A percentile compares a stretch with the other conserved stretches of the same genome.
Evolutionary conservation across 2,797 vertebrate genomes (phyloP).

Genomic region (Acrocephalus scirpaceus): DNA sequence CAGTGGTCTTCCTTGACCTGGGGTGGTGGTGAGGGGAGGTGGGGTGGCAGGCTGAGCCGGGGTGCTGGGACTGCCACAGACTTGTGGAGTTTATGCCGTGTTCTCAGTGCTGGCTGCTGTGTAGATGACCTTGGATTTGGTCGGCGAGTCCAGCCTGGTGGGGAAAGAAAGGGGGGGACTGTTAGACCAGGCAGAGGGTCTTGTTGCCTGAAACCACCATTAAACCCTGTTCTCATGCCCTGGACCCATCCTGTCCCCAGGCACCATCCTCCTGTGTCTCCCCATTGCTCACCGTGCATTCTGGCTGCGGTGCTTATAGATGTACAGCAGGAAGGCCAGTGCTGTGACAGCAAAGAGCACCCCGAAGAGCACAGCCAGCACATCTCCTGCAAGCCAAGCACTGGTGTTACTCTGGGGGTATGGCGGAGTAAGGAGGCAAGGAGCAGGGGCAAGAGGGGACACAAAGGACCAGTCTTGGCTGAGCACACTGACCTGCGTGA

Average conservation of each 20-base stretch:
- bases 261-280: not conserved
- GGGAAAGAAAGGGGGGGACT: not conserved
- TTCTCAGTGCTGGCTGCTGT: constrained; percentile 47
- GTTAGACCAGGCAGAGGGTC: not conserved
- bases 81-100: not conserved
- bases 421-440: not conserved
- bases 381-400: constrained; percentile 64
- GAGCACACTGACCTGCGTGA: not conserved
- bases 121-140: constrained; percentile 69
- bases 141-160: not conserved
- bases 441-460: not conserved
- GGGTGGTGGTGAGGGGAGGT: not conserved
- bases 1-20: not conserved
- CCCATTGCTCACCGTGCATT: not conserved
- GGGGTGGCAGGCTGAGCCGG: not conserved
- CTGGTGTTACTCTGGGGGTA: not conserved
- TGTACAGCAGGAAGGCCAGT: constrained; percentile 74
- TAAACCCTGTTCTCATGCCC: rapidly evolving
- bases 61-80: not conserved
- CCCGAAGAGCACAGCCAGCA: constrained; percentile 76
- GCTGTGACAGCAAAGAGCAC: constrained; percentile 72
- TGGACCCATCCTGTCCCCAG: rapidly evolving
- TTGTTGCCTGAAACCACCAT: not conserved
- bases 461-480: not conserved
- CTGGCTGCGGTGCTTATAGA: constrained; percentile 62